Conservation (phyloP, 1,140 invertebrate species). For the Hypsibius dujardini region DNA sequence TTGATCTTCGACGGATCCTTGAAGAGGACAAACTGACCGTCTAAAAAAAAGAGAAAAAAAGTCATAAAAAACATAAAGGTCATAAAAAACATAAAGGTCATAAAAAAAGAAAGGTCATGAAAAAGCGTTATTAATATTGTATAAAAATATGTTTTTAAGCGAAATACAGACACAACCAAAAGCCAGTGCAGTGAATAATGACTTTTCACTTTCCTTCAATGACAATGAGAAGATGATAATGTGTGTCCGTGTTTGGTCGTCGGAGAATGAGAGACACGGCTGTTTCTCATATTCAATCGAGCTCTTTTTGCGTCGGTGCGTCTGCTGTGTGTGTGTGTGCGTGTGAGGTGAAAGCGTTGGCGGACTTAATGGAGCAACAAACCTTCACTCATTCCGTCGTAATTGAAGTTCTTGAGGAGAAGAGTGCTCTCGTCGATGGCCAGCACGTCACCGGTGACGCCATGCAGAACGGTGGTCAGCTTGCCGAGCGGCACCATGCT, state of each 20-base stretch:
- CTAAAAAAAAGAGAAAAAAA: not conserved
- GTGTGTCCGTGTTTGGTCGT: no score
- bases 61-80: not conserved
- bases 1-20: not conserved
- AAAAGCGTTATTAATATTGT: not conserved
- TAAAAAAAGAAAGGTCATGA: not conserved
- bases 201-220: no score
- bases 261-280: no score
- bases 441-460: conserved; percentile 56
- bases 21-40: conserved; percentile 15
- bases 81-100: not conserved
- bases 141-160: not conserved
- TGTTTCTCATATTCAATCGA: no score
- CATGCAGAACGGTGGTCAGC: conserved; percentile 46
- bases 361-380: not conserved
- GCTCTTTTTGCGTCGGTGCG: not conserved
- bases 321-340: not conserved
- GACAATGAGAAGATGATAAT: no score
- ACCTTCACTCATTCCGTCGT: conserved; percentile 60
- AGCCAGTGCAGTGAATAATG: no score
- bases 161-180: no score
- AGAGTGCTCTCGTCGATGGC: conserved; percentile 69
- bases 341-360: not conserved
- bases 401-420: conserved; percentile 64
- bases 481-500: conserved; percentile 7